Conservation (phyloP, 1,140 invertebrate species). For the Papilio polyxenes region DNA sequence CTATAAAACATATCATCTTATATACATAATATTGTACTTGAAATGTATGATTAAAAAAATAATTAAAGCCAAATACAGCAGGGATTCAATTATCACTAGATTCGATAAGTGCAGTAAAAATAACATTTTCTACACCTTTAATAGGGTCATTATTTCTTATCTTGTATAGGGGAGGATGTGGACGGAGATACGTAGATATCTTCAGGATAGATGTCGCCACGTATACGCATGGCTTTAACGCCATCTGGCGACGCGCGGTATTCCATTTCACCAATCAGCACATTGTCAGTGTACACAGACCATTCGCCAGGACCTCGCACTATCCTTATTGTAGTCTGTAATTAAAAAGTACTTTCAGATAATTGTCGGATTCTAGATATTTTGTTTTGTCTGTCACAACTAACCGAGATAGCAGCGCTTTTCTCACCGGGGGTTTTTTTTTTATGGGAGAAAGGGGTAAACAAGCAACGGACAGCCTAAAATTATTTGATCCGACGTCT, state of each 20-base stretch:
- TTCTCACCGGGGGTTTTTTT: no score
- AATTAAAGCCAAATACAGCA: slow-evolving; percentile 31
- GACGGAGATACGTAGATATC: slow-evolving; percentile 53
- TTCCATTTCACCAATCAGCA: slow-evolving; percentile 69
- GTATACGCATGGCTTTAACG: slow-evolving; percentile 57
- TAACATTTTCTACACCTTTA: not conserved
- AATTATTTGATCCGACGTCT: no score
- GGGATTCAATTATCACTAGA: slow-evolving; percentile 1
- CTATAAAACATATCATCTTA: slow-evolving; percentile 18
- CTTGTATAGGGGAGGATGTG: slow-evolving; percentile 49
- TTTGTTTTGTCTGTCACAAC: no score
- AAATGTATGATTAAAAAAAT: slow-evolving; percentile 6
- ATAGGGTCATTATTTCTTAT: slow-evolving; percentile 19
- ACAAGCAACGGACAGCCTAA: slow-evolving; percentile 63
- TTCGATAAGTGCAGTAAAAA: slow-evolving; percentile 16
- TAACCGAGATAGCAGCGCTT: no score
- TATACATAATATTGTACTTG: slow-evolving; percentile 35
- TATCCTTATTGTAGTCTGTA: slow-evolving; percentile 67
- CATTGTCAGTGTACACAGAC: slow-evolving; percentile 61
- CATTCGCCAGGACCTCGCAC: slow-evolving; percentile 59
- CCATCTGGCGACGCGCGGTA: slow-evolving; percentile 56
- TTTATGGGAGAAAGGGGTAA: no score
- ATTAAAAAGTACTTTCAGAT: slow-evolving; percentile 19
- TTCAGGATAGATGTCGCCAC: slow-evolving; percentile 65
- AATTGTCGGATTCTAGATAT: not conserved